phyloP scores from a whole-genome alignment of 2,113 vertebrate species.

The Microcebus murinus region DNA sequence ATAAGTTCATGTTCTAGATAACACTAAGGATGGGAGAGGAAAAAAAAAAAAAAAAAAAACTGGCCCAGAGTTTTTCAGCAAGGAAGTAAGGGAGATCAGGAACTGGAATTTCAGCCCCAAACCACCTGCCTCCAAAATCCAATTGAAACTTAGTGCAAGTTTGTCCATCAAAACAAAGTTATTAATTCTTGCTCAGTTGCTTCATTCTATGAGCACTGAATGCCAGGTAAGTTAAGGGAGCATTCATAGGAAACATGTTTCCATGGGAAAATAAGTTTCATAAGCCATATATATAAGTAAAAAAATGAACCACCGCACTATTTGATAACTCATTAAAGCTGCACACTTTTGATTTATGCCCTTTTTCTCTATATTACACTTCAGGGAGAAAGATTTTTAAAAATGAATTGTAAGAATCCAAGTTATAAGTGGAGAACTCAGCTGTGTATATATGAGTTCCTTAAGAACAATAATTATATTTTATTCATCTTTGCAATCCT shows the following conservation, averaged over 20 bases:
- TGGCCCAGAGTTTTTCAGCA: not conserved
- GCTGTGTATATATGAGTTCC: not conserved
- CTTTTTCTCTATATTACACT: not conserved
- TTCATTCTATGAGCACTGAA: not conserved
- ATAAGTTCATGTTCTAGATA: not conserved
- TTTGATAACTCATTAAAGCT: not conserved
- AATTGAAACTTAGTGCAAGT: not conserved
- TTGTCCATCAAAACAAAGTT: not conserved
- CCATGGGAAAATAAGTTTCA: not conserved
- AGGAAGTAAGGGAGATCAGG: not conserved
- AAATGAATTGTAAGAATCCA: conserved; percentile 1
- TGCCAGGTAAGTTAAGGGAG: not conserved
- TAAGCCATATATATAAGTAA: not conserved
- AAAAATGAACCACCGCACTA: not conserved
- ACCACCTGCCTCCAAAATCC: not conserved
- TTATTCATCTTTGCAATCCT: conserved; percentile 6
- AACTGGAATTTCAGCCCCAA: not conserved
- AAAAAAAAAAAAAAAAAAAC: not conserved
- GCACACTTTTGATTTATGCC: not conserved
- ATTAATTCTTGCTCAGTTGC: not conserved
- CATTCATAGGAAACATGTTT: not conserved
- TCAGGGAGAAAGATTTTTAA: not conserved
- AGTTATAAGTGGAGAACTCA: not conserved
- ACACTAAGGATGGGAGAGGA: not conserved
- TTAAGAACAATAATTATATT: not conserved